Evolutionary conservation across 2,797 vertebrate genomes (phyloP).

Genomic region (Echeneis naucrates): DNA sequence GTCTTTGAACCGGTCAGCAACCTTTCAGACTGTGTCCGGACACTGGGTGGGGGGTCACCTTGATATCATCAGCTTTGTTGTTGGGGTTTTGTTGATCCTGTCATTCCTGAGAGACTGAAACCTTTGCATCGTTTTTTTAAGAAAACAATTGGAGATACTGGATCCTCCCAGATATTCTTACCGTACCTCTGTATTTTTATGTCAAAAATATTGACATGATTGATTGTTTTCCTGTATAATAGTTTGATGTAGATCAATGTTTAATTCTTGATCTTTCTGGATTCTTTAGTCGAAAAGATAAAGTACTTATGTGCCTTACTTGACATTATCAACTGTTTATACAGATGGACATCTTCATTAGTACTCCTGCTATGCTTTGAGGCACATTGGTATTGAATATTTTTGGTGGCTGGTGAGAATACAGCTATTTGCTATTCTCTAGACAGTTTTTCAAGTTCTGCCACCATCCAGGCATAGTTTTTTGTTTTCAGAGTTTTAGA

Average conservation of each 20-base stretch:
- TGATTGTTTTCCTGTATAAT: constrained; percentile 82
- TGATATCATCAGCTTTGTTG: constrained; percentile 52
- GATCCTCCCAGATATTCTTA: constrained; percentile 66
- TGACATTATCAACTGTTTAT: constrained; percentile 74
- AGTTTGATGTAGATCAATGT: constrained; percentile 74
- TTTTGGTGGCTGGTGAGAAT: constrained; percentile 30
- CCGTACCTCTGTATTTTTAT: constrained; percentile 73
- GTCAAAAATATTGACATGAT: constrained; percentile 81
- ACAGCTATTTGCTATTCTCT: constrained; percentile 32
- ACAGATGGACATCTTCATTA: constrained; percentile 62
- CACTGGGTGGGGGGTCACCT: constrained; percentile 85
- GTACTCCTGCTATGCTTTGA: constrained; percentile 38
- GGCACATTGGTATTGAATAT: constrained; percentile 56
- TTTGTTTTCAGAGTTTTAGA: constrained; percentile 22
- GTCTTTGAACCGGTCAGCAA: constrained; percentile 12
- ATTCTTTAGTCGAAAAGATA: constrained; percentile 85
- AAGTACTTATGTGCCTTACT: constrained; percentile 93
- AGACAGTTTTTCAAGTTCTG: constrained; percentile 49
- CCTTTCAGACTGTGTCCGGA: constrained; percentile 84
- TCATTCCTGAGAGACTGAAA: constrained; percentile 77
- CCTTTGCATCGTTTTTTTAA: constrained; percentile 49
- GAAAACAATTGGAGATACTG: constrained; percentile 67
- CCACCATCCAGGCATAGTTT: constrained; percentile 33
- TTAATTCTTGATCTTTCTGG: constrained; percentile 82
- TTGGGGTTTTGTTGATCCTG: constrained; percentile 65